These are phyloP conservation scores for Crotalus helleri DNA, from an alignment of 2,113 vertebrate genomes.

Conservation along the genomic window DNA sequence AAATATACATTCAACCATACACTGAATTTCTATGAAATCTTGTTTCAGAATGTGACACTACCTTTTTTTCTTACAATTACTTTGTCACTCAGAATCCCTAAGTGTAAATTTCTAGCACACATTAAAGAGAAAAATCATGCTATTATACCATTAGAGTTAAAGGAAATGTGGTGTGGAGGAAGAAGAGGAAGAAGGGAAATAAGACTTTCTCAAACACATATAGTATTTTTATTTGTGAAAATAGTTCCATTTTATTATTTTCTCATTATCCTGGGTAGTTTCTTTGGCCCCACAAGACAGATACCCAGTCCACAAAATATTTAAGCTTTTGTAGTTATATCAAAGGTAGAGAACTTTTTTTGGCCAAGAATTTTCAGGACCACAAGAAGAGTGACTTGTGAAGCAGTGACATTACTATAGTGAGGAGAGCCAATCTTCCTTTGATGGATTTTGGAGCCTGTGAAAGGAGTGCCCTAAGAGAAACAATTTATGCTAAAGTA, in stretches of 20 bases:
- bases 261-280: neutral
- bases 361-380: neutral
- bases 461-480: neutral
- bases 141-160: neutral
- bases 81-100: neutral
- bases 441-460: neutral
- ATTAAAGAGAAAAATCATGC: neutral
- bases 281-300: neutral
- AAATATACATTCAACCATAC: neutral
- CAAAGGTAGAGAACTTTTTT: neutral
- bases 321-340: neutral
- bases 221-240: neutral
- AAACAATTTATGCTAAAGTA: neutral
- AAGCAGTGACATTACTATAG: neutral
- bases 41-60: neutral
- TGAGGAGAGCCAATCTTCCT: neutral
- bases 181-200: neutral
- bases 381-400: neutral
- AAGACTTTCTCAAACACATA: neutral
- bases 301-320: neutral
- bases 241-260: neutral
- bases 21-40: conserved; percentile 5
- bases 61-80: neutral
- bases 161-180: neutral
- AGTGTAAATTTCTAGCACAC: neutral